phyloP scores from a whole-genome alignment of 2,888 invertebrate species.

The Callosobruchus maculatus region DNA sequence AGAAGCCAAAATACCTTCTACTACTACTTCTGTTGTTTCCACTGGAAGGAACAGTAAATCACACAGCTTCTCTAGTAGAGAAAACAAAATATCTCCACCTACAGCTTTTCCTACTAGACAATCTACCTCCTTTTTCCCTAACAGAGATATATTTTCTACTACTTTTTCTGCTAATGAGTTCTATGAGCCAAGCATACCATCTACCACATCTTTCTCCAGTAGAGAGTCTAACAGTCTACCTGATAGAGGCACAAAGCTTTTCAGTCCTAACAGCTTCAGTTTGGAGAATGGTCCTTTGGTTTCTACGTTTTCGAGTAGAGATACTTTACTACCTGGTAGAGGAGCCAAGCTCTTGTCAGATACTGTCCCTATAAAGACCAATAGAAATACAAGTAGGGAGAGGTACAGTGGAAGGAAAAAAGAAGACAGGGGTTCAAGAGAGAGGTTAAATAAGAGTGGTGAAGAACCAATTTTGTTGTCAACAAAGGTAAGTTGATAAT shows the following conservation, averaged over 20 bases:
- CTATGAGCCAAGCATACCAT: background rate
- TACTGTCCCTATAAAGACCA: background rate
- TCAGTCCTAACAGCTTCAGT: background rate
- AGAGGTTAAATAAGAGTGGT: background rate
- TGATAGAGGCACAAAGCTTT: background rate
- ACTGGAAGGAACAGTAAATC: background rate
- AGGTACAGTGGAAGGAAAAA: background rate
- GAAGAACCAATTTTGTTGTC: slow-evolving; percentile 9
- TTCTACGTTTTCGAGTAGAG: background rate
- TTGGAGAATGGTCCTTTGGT: background rate
- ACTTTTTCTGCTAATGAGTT: background rate
- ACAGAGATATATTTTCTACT: background rate
- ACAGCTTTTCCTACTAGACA: background rate
- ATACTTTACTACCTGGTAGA: background rate
- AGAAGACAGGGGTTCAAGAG: background rate
- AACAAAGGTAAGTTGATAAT: slow-evolving; percentile 10
- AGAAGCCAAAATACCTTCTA: background rate
- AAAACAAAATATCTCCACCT: background rate
- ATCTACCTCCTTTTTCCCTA: background rate
- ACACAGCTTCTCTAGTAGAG: background rate
- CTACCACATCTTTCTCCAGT: background rate
- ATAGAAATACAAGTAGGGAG: background rate
- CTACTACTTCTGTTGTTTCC: background rate
- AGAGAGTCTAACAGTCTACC: background rate
- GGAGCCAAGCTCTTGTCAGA: background rate